These are phyloP conservation scores for Gasterosteus nipponicus DNA, from an alignment of 2,113 vertebrate species.

Conservation along the genomic window DNA sequence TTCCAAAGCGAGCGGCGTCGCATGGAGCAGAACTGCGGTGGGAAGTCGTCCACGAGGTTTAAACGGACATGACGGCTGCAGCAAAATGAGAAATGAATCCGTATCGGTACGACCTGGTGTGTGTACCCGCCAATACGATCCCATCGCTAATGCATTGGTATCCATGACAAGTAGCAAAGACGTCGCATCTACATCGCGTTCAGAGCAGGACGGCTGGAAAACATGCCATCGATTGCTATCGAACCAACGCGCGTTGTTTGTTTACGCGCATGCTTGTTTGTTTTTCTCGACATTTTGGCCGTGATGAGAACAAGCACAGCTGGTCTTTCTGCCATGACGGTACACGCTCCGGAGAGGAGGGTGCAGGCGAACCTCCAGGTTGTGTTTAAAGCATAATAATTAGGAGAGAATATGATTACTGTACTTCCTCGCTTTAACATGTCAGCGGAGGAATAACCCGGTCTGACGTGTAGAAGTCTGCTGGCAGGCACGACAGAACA, in stretches of 20 bases:
- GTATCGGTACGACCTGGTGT: background rate
- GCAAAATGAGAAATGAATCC: background rate
- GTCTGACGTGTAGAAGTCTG: background rate
- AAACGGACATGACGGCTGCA: constrained; percentile 4
- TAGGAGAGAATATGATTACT: constrained; percentile 26
- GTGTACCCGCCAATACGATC: background rate
- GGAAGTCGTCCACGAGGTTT: background rate
- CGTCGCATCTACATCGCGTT: too few relatives aligned
- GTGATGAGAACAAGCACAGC: too few relatives aligned
- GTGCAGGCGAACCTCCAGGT: constrained; percentile 18
- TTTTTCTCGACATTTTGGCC: too few relatives aligned
- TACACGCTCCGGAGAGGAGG: background rate
- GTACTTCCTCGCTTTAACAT: constrained; percentile 25
- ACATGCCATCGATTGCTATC: background rate
- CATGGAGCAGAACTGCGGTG: background rate
- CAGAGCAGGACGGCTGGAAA: background rate
- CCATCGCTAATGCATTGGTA: background rate
- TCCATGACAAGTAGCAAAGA: background rate
- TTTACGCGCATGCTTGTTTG: too few relatives aligned
- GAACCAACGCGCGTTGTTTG: background rate
- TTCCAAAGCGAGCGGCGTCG: background rate
- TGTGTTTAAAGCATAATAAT: too few relatives aligned
- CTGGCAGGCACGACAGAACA: constrained; percentile 44
- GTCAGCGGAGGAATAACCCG: constrained; percentile 11
- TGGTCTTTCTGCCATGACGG: too few relatives aligned